Conservation (phyloP, 2,113 vertebrate species). For the Sorex fumeus region DNA sequence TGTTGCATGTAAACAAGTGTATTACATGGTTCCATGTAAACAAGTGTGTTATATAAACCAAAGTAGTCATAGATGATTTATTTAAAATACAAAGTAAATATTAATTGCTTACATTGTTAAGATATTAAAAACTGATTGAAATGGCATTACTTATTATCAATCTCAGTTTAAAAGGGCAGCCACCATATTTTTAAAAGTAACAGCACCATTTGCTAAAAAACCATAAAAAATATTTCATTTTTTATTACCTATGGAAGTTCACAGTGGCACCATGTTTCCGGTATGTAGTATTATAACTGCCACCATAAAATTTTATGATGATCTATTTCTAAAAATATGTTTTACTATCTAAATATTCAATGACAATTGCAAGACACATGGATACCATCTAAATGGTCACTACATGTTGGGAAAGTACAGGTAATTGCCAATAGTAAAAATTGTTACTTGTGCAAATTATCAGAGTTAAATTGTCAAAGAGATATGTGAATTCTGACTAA, state of each 20-base stretch:
- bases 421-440: constrained; percentile 55
- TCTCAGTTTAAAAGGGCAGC: no score
- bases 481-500: constrained; percentile 42
- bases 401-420: background rate
- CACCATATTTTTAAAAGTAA: no score
- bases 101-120: background rate
- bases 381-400: background rate
- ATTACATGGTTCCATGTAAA: background rate
- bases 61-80: background rate
- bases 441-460: constrained; percentile 44
- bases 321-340: constrained; percentile 47
- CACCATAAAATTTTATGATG: background rate
- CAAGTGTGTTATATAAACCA: background rate
- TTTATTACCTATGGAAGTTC: background rate
- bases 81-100: background rate
- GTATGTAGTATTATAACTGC: background rate
- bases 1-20: constrained; percentile 6
- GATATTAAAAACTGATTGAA: background rate
- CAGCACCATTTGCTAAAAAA: no score
- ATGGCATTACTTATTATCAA: no score
- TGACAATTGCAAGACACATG: background rate
- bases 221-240: background rate
- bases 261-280: background rate
- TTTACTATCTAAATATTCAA: constrained; percentile 39
- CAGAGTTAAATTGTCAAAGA: constrained; percentile 23